phyloP scores from a whole-genome alignment of 2,888 invertebrate genomes.

The Meiosimyza decipiens region DNA sequence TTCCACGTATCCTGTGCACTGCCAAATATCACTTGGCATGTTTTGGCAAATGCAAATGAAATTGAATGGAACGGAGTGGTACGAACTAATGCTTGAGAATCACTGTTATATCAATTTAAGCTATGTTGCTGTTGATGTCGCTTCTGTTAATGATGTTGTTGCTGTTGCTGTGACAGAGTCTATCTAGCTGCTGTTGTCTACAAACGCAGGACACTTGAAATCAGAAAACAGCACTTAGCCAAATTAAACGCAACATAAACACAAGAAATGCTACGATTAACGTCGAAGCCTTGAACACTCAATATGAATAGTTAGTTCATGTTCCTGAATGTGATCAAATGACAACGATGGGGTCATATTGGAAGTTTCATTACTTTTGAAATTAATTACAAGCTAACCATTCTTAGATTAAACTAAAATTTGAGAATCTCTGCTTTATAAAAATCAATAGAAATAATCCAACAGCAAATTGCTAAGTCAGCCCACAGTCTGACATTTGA shows the following conservation, averaged over 20 bases:
- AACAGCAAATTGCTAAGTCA: too few relatives aligned
- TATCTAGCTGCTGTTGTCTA: neutral
- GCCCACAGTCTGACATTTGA: too few relatives aligned
- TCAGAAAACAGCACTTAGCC: constrained; percentile 16
- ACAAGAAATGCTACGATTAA: too few relatives aligned
- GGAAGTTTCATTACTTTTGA: too few relatives aligned
- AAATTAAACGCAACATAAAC: constrained; percentile 17
- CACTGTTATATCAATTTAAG: constrained; percentile 15
- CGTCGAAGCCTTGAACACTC: too few relatives aligned
- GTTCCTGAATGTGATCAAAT: too few relatives aligned
- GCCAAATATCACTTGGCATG: neutral
- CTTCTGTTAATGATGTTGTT: constrained; percentile 35
- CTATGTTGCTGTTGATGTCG: constrained; percentile 31
- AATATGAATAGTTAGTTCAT: too few relatives aligned
- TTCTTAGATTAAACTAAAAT: too few relatives aligned
- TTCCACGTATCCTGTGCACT: neutral
- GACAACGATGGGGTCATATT: too few relatives aligned
- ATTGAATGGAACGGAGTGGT: neutral
- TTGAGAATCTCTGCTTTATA: too few relatives aligned
- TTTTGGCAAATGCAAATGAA: neutral
- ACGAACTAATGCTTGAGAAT: neutral
- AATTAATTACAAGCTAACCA: too few relatives aligned
- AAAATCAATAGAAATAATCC: too few relatives aligned
- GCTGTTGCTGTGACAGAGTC: constrained; percentile 6
- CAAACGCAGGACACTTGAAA: neutral